Conservation (phyloP, 2,888 invertebrate species). For the Hyppa rectilinea region DNA sequence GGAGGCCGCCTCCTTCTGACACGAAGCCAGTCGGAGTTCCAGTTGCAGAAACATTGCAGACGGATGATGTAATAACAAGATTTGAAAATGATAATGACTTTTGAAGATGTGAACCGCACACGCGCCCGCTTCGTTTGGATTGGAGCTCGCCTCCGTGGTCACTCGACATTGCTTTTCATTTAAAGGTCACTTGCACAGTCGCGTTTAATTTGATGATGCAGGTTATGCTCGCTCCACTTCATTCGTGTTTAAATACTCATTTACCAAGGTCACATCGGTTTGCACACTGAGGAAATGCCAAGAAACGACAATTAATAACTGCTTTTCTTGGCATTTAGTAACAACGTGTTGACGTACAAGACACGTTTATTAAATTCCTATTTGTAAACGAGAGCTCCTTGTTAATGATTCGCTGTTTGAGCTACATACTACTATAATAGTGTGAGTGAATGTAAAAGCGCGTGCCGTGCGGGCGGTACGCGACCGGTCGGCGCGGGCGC, state of each 20-base stretch:
- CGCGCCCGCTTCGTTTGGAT: background rate
- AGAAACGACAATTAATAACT: background rate
- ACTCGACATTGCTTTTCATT: constrained; percentile 20
- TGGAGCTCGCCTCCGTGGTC: background rate
- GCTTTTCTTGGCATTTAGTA: background rate
- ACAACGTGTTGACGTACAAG: background rate
- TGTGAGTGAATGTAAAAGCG: background rate
- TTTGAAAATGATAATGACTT: background rate
- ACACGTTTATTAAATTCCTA: background rate
- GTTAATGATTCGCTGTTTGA: background rate
- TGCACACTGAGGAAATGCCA: constrained; percentile 30
- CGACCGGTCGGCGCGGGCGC: background rate
- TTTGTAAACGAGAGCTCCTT: background rate
- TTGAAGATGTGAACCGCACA: background rate
- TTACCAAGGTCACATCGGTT: constrained; percentile 49
- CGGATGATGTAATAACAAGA: constrained; percentile 4
- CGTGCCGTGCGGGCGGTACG: no score
- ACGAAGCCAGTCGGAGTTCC: no score
- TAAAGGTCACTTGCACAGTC: constrained; percentile 41
- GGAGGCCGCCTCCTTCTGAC: no score
- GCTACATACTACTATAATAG: no score
- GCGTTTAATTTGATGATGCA: constrained; percentile 28
- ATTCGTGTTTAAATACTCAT: constrained; percentile 46
- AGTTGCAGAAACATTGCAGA: no score
- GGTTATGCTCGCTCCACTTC: constrained; percentile 19